Evolutionary conservation across 2,113 vertebrate genomes (phyloP), one percentile per base, ranked within the genome.

Genomic region (Callipepla squamata): DNA sequence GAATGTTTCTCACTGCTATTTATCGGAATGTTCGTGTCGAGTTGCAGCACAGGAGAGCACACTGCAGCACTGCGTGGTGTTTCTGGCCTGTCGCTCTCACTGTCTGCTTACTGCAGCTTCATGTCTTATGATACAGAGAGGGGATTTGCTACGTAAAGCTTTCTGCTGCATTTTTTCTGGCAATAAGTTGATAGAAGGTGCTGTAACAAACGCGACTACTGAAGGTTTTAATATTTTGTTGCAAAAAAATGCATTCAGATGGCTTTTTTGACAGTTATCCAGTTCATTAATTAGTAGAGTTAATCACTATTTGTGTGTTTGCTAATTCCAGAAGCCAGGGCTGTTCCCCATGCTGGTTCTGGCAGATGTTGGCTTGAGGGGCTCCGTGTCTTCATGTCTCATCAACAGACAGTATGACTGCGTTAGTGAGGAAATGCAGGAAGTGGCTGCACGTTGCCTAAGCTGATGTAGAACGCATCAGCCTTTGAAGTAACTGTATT

Each of bases 401-500:
- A 61, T 40, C n/a, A 76, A n/a, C 55, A 44, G 34, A 72, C 18
- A n/a, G 26, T 5, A 12, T 61, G 38, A 55, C 30, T 70, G 69
- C 32, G 30, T 77, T 74, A 62, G 34, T 57, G 19, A 45, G 45
- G 73, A 45, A 70, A 34, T 6, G 4, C 12, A 78, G 77, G 50
- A 80, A 47, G 38, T 11, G 19, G 47, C 26, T 36, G 11, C 8
- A 10, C 69, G 65, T 45, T 70, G 57, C 77, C 74, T 67, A n/a
- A 42, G 45, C 2, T 32, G 32, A 40, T 17, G 5, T 44, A 36
- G 65, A 85, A 76, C 18, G 14, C 32, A 9, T 1, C 28, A 58
- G n/a, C 20, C 45, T 73, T 73, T 76, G 40, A 28, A 65, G 65
- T 51, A 50, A 10, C 0, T 1, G 0, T 5, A 8, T 38, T 67